Evolutionary conservation across 1,140 invertebrate genomes (phyloP).

Genomic region (Conus betulinus): DNA sequence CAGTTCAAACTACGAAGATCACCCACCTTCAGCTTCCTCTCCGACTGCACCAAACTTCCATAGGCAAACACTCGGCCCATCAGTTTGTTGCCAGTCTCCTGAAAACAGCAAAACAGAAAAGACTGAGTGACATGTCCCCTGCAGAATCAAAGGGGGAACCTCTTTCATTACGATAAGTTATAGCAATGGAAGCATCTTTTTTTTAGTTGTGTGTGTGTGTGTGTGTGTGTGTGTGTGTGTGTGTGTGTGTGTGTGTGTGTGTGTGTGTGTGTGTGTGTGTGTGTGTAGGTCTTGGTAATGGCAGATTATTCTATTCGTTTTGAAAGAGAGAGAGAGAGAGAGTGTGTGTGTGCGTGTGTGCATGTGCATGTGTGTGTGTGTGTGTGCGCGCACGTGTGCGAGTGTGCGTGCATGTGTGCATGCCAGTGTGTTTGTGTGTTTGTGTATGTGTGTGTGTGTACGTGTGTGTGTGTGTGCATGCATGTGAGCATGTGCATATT

Average conservation of each 20-base stretch:
- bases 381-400: constrained; percentile 1
- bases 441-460: not conserved
- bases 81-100: constrained; percentile 47
- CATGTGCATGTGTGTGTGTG: not conserved
- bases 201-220: not conserved
- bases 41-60: constrained; percentile 49
- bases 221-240: not conserved
- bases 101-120: constrained; percentile 20
- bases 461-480: not conserved
- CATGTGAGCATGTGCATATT: not conserved
- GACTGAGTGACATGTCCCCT: too few relatives aligned
- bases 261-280: not conserved
- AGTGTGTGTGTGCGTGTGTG: not conserved
- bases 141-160: too few relatives aligned
- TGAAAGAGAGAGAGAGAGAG: not conserved
- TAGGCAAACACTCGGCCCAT: constrained; percentile 53
- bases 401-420: not conserved
- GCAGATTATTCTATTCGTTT: not conserved
- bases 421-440: not conserved
- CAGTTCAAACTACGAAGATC: too few relatives aligned
- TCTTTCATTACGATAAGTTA: too few relatives aligned
- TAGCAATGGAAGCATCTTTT: too few relatives aligned
- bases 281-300: not conserved
- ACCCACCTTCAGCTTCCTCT: constrained; percentile 36
- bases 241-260: not conserved